Evolutionary conservation across 2,797 vertebrate species (phyloP).

Genomic region (Melanotaenia nigrans): DNA sequence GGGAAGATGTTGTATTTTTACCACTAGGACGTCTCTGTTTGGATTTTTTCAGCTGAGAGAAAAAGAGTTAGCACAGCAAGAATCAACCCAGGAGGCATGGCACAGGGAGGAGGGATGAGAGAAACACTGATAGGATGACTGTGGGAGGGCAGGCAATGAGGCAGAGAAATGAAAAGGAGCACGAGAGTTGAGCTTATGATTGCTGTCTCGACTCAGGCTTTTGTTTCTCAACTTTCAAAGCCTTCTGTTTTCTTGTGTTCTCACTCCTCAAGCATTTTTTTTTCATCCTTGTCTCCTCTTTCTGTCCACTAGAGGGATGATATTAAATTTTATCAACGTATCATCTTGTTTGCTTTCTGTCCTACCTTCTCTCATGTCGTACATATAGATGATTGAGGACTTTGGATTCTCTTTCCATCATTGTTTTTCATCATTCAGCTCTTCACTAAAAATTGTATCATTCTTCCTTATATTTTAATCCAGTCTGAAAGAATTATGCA

Average conservation of each 20-base stretch:
- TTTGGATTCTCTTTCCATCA: neutral
- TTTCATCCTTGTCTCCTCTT: neutral
- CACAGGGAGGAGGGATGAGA: constrained; percentile 25
- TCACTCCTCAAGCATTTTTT: neutral
- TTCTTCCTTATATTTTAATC: constrained; percentile 1
- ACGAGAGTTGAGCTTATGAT: constrained; percentile 38
- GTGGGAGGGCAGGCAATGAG: constrained; percentile 56
- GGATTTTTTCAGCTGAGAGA: constrained; percentile 28
- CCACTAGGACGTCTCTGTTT: constrained; percentile 14
- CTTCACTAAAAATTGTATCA: neutral
- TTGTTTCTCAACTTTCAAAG: constrained; percentile 1
- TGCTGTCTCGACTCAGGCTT: constrained; percentile 22
- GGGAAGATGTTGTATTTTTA: constrained; percentile 11
- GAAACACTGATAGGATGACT: constrained; percentile 45
- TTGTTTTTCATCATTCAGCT: neutral
- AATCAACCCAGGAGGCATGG: constrained; percentile 39
- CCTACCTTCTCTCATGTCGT: neutral
- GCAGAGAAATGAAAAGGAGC: constrained; percentile 50
- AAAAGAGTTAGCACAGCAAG: constrained; percentile 27
- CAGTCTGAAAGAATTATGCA: neutral
- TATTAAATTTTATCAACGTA: neutral
- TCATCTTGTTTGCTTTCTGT: neutral
- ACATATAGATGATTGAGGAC: neutral
- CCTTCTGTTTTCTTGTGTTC: neutral
- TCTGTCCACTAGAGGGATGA: constrained; percentile 36